These are phyloP conservation scores for Hirudinaria manillensis DNA, from an alignment of 2,888 invertebrate genomes.

Conservation along the genomic window DNA sequence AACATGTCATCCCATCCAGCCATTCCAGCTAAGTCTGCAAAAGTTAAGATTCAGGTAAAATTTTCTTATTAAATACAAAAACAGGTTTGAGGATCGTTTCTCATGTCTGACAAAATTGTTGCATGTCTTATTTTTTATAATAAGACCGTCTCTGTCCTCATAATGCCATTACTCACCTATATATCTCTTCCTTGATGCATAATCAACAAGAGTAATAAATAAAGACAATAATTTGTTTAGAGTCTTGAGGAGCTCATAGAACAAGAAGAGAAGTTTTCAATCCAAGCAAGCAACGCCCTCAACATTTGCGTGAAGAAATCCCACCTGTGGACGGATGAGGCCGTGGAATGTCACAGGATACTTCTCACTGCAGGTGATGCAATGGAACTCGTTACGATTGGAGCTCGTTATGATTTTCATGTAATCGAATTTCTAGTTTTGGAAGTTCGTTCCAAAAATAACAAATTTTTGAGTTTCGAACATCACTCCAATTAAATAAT, in stretches of 20 bases:
- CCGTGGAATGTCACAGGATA: conserved; percentile 29
- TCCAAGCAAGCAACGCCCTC: conserved; percentile 29
- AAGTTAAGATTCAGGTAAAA: conserved; percentile 26
- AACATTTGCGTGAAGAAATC: conserved; percentile 18
- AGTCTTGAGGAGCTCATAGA: conserved; percentile 20
- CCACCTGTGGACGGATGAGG: conserved; percentile 15
- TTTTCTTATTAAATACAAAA: no score
- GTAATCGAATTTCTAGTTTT: no score
- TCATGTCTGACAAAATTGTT: no score
- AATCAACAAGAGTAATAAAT: no score
- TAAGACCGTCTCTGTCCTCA: background rate
- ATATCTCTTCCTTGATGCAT: no score
- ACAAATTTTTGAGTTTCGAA: no score
- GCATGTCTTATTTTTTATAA: no score
- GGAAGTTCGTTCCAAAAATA: no score
- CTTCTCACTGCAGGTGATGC: conserved; percentile 21
- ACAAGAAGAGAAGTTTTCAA: conserved; percentile 22
- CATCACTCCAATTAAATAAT: no score
- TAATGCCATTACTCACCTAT: background rate
- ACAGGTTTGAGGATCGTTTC: no score
- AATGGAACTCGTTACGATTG: background rate
- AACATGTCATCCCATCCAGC: background rate
- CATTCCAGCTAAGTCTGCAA: conserved; percentile 2
- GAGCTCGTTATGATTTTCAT: no score
- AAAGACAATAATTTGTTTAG: conserved; percentile 4